Evolutionary conservation across 2,113 vertebrate genomes (phyloP), one percentile per base, ranked within the genome.

Genomic region (Brachypodius melanocephalos): DNA sequence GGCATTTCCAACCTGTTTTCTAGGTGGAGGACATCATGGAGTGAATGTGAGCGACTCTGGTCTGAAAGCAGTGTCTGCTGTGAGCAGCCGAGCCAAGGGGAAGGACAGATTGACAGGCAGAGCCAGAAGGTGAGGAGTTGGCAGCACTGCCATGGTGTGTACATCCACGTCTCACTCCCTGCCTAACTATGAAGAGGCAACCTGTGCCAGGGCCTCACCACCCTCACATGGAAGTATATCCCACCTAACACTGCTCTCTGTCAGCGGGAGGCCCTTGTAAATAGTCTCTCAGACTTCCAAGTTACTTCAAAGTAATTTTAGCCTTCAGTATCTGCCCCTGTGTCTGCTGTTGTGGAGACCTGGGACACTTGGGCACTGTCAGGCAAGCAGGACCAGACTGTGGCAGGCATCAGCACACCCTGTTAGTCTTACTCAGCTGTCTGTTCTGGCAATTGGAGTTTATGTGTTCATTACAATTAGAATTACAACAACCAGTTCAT

Each of bases 61-160:
- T 46, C 75, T 90, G 5, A 98, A 97, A 58, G 96, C 95, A 72
- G 96, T 98, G 9, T 96, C 95, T 6, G 98, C 98, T 83, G 97
- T 97, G 91, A 97, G 98, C 97, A 99, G 98, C 89, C 99, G 98
- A 96, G 99, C 99, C 73, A 98, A 98, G 97, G 99, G 99, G 68
- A 99, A 98, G 96, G 99, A 99, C 89, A 98, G 99, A 65, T 97
- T 99, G 97, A 99, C 99, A 1, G 99, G 99, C 86, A 98, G 99
- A 97, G 99, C 99, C 89, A 98, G 98, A 93, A 99, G 99, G 99
- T 99, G 96, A 98, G 97, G 36, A 71, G 24, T 14, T 69, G 65
- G 72, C 76, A 71, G 52, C 34, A 28, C 51, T 42, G 77, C 43
- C 2, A 0, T 4, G 29, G 9, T 49, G 14, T 5, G 18, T 18